Base-by-base conservation (phyloP, 1,140 invertebrate genomes). In the Tigriopus japonicus region DNA sequence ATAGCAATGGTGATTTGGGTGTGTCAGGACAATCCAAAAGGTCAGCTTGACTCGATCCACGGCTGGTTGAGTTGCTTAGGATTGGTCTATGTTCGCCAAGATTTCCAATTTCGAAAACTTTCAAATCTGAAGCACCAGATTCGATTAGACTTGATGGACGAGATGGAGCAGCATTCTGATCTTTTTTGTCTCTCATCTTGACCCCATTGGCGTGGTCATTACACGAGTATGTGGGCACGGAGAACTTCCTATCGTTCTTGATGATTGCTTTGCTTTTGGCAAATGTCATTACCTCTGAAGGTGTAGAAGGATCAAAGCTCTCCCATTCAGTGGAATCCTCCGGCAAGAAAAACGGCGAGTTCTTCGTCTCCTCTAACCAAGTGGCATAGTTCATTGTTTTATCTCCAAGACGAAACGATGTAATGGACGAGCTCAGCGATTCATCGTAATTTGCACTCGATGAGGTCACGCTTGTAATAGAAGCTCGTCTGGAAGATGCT, bases 11-110 rank as follows among this genome's bases (percentile, higher is more conserved):
- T 3, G 59, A 51, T 40, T 64, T 65, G 13, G 65, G 60, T 12
- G 63, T 65, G 56, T 59, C 62, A 14, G 52, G 52, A 62, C 75
- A 28, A 7, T 60, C 59, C 21, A 60, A 77, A 23, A 67, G 56
- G 49, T 43, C 41, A 59, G 45, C 52, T 41, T 63, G 40, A 28
- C 28, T 40, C 13, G 40, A 15, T 43, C 52, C 56, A 53, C 59
- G 56, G 10, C 42, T 59, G n/a, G 64, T 49, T n/a, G 53, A 64
- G 62, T 62, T 62, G 13, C 56, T 61, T 19, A 54, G 49, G 52
- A 59, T 6, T 35, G 28, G 17, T 28, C 41, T 21, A 41, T 54
- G 45, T 43, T 40, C 59, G 52, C 53, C 43, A 52, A 24, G 43
- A 14, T 64, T 59, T 12, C 64, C 62, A 51, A 63, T 55, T 35